Evolutionary conservation across 2,113 vertebrate species (phyloP).

Genomic region (Clupea harengus): DNA sequence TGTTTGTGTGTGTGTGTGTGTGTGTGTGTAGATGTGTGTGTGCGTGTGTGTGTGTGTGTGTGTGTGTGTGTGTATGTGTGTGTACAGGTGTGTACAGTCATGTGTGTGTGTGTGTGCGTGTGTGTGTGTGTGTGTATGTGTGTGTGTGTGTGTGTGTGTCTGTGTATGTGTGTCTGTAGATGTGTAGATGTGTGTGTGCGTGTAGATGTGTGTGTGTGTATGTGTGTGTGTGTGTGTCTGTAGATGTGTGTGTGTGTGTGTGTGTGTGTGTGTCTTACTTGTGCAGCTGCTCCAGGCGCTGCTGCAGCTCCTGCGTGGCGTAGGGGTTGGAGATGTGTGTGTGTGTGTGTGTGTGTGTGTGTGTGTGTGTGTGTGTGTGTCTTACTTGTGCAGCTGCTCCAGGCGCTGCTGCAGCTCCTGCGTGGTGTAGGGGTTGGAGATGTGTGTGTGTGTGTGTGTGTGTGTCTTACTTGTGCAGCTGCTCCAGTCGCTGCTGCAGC

Average conservation of each 20-base stretch:
- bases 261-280: background rate
- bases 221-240: background rate
- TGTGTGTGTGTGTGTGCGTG: background rate
- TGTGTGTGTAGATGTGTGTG: background rate
- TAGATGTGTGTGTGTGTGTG: background rate
- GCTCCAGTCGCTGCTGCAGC: too few species aligned
- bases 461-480: too few species aligned
- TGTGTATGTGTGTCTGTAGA: background rate
- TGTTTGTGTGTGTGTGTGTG: background rate
- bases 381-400: slow-evolving; percentile 89
- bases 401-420: slow-evolving; percentile 90
- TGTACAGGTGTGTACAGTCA: too few species aligned
- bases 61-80: background rate
- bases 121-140: background rate
- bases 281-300: background rate
- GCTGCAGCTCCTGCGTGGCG: too few species aligned
- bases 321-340: too few species aligned
- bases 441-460: background rate
- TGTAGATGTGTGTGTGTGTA: background rate
- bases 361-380: too few species aligned
- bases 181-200: background rate
- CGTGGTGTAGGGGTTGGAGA: slow-evolving; percentile 74
- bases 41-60: background rate
- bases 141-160: background rate
- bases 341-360: background rate